Evolutionary conservation across 2,888 invertebrate genomes (phyloP), one percentile per base, ranked within the genome.

Genomic region (Catocala fraxini): DNA sequence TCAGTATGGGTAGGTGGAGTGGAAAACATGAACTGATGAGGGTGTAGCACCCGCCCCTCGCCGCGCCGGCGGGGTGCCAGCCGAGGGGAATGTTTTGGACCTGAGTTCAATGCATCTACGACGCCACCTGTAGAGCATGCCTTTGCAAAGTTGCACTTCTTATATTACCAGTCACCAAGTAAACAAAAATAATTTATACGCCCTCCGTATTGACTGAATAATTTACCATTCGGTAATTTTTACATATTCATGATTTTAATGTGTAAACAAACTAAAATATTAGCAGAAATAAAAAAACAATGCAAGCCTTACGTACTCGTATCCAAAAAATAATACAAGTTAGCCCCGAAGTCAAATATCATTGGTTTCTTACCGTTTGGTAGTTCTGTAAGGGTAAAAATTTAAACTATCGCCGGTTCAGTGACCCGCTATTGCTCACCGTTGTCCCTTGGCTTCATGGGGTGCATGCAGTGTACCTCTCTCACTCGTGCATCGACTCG

Each of bases 361-460:
- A 77, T 74, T 70, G 56, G 57, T 68, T 25, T 63, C 73, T 73
- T 71, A 70, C 74, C 63, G 78, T 79, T 73, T 79, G 77, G 68
- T 71, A 74, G 73, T 75, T 74, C 74, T 67, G 77, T 82, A 82
- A 77, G 88, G 88, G 86, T 85, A 83, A 81, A 85, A 82, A 88
- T 85, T 85, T 82, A 81, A 85, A 82, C 83, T 81, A 83, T 80
- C 71, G 81, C 75, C 77, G 80, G 92, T 91, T 92, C 93, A 89
- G 75, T 92, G 92, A 93, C 92, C 93, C 86, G 87, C 75, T 77
- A 68, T 83, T 82, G 83, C 83, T 84, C 83, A 82, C 66, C 66
- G 71, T 81, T 79, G 88, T 89, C 91, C 91, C 89, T 85, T 89
- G 85, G 83, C 87, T 83, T 83, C 86, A 90, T 89, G 89, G 91